These are phyloP conservation scores for Sphenodon punctatus DNA, from an alignment of 2,797 vertebrate genomes.

Conservation along the genomic window DNA sequence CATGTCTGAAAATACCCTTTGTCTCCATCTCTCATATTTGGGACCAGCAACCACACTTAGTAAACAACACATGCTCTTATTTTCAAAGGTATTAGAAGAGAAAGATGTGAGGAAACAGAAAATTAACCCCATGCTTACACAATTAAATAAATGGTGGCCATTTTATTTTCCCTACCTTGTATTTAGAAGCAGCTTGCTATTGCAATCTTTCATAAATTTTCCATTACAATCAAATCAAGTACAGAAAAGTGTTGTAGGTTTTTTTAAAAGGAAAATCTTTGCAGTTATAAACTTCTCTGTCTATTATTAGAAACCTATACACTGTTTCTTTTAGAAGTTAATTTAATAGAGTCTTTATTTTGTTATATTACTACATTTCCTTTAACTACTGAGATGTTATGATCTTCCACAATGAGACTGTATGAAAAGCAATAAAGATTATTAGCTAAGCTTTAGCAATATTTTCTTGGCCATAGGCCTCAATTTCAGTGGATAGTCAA, in stretches of 20 bases:
- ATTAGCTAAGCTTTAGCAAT: slow-evolving; percentile 35
- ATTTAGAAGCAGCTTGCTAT: background rate
- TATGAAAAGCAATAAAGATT: slow-evolving; percentile 24
- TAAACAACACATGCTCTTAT: background rate
- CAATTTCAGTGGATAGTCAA: slow-evolving; percentile 27
- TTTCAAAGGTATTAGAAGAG: background rate
- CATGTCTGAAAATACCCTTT: too few species aligned
- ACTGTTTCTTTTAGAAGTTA: slow-evolving; percentile 24
- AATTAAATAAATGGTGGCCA: background rate
- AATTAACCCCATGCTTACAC: slow-evolving; percentile 10
- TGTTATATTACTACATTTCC: slow-evolving; percentile 10
- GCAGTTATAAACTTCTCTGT: slow-evolving; percentile 2
- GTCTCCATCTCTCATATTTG: too few species aligned
- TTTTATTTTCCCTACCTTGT: background rate
- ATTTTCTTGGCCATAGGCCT: background rate
- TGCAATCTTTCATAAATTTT: slow-evolving; percentile 22
- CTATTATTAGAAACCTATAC: background rate
- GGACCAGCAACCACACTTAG: too few species aligned
- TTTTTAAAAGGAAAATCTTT: slow-evolving; percentile 32
- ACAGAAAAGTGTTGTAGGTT: background rate
- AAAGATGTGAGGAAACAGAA: background rate
- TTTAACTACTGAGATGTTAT: slow-evolving; percentile 7
- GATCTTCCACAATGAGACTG: slow-evolving; percentile 4
- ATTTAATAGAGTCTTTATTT: slow-evolving; percentile 5
- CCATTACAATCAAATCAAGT: slow-evolving; percentile 33